Evolutionary conservation across 2,113 vertebrate species (phyloP).

Genomic region (Larimichthys crocea): DNA sequence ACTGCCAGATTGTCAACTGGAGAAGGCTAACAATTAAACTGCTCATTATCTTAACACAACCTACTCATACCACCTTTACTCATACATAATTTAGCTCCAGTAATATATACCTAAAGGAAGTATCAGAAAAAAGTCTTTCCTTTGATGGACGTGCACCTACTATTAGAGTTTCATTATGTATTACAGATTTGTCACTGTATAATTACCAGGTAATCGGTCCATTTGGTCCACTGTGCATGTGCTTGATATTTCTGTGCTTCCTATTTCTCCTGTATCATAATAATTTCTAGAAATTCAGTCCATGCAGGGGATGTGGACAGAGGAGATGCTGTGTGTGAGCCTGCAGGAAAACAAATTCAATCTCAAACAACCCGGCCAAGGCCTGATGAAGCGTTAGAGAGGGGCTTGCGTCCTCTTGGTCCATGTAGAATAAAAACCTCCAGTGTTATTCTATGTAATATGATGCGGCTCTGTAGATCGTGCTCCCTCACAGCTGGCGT

Average conservation of each 20-base stretch:
- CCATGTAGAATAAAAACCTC: slow-evolving; percentile 40
- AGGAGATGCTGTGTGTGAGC: slow-evolving; percentile 58
- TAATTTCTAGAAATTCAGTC: slow-evolving; percentile 59
- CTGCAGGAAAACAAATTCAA: slow-evolving; percentile 56
- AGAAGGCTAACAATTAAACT: slow-evolving; percentile 50
- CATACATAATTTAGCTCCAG: slow-evolving; percentile 42
- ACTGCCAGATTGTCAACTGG: slow-evolving; percentile 29
- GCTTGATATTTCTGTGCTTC: slow-evolving; percentile 67
- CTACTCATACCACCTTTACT: slow-evolving; percentile 26
- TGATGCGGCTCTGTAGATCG: slow-evolving; percentile 21
- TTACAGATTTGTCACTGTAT: slow-evolving; percentile 9
- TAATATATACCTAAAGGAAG: slow-evolving; percentile 27
- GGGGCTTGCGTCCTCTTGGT: slow-evolving; percentile 36
- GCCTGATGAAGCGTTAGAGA: not conserved
- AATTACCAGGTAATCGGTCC: slow-evolving; percentile 17
- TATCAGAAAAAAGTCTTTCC: slow-evolving; percentile 24
- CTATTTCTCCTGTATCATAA: slow-evolving; percentile 32
- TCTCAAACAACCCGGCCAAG: slow-evolving; percentile 25
- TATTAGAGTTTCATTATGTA: slow-evolving; percentile 23
- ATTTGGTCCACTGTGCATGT: slow-evolving; percentile 62
- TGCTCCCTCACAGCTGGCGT: slow-evolving; percentile 22
- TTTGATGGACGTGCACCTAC: slow-evolving; percentile 17
- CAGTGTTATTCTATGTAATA: slow-evolving; percentile 21
- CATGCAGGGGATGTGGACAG: slow-evolving; percentile 63
- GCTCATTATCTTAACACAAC: slow-evolving; percentile 54